Evolutionary conservation across 2,113 vertebrate species (phyloP).

Genomic region (Serinus canaria): DNA sequence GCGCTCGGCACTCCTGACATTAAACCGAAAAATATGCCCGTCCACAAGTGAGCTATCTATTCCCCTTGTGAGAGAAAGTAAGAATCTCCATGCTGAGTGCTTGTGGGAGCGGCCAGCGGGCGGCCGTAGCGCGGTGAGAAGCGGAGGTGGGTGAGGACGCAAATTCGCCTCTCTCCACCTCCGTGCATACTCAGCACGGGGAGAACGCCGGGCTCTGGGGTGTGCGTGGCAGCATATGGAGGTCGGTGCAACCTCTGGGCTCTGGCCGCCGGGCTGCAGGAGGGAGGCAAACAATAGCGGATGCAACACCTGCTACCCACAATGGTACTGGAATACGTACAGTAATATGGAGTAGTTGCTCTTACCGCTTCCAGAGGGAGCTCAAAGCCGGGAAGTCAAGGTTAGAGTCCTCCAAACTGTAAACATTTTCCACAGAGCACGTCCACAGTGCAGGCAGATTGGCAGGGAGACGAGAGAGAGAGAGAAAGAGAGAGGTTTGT

Average conservation of each 20-base stretch:
- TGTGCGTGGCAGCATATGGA: too few species aligned
- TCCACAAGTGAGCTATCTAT: not conserved
- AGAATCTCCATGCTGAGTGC: not conserved
- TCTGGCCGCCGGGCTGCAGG: not conserved
- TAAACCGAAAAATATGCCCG: not conserved
- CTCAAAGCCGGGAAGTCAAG: slow-evolving; percentile 57
- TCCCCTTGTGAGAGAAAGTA: not conserved
- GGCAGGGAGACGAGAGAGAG: not conserved
- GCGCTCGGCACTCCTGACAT: not conserved
- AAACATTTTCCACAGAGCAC: slow-evolving; percentile 1
- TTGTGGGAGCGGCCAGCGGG: not conserved
- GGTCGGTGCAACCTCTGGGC: not conserved
- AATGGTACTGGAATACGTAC: not conserved
- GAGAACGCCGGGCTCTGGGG: fast-evolving
- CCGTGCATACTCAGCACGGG: fast-evolving
- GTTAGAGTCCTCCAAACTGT: slow-evolving; percentile 18
- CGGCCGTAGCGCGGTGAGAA: fast-evolving
- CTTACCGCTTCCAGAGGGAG: slow-evolving; percentile 62
- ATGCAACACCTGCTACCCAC: slow-evolving; percentile 63
- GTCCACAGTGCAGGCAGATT: not conserved
- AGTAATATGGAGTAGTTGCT: slow-evolving; percentile 60
- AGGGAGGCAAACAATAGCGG: slow-evolving; percentile 7
- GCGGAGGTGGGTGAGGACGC: fast-evolving
- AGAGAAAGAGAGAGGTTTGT: not conserved
- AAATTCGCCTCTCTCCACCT: too few species aligned